Percentiles rank a stretch among this genome's conserved stretches.
These are phyloP conservation scores for Gopherus flavomarginatus DNA, from an alignment of 2,113 vertebrate genomes.

Conservation along the genomic window DNA sequence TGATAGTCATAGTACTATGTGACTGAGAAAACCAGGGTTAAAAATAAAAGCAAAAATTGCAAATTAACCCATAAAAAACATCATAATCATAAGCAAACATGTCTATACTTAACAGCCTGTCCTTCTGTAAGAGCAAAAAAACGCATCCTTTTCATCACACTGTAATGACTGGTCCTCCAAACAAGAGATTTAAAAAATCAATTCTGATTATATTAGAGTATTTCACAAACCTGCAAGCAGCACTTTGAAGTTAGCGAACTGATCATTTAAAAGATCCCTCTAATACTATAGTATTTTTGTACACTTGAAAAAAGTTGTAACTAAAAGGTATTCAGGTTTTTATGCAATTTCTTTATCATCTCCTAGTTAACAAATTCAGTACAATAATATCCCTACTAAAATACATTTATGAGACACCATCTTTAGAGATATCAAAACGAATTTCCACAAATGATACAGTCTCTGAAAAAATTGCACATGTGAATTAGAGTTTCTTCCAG, in stretches of 20 bases:
- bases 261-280: neutral
- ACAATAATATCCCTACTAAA: neutral
- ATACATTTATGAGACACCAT: neutral
- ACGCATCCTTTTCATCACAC: neutral
- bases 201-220: neutral
- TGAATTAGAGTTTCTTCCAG: neutral
- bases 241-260: neutral
- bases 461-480: neutral
- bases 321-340: too few relatives aligned
- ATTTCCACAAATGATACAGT: neutral
- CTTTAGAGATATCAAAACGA: neutral
- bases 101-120: neutral
- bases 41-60: neutral
- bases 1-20: conserved; percentile 4
- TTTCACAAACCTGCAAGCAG: neutral
- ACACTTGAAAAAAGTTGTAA: neutral
- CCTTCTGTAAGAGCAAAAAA: neutral
- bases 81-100: neutral
- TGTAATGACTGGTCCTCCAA: neutral
- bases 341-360: neutral
- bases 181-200: neutral
- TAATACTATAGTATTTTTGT: neutral
- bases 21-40: conserved; percentile 29
- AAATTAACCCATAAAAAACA: neutral
- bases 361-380: neutral